Conservation (phyloP, 2,797 vertebrate genomes). For the Coendou prehensilis region DNA sequence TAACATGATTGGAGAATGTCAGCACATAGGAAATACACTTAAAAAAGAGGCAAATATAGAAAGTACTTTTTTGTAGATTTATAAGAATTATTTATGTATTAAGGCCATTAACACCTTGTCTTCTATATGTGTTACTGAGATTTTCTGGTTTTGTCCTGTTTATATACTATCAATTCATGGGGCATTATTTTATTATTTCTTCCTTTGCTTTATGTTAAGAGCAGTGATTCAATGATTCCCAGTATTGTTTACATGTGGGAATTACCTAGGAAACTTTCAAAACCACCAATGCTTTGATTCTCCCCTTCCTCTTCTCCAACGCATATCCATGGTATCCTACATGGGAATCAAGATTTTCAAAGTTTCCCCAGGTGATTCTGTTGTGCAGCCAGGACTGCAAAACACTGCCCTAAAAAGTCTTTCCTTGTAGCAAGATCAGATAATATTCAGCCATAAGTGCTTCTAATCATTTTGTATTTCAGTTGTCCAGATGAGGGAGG, state of each 20-base stretch:
- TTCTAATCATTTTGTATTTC: background rate
- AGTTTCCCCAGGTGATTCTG: background rate
- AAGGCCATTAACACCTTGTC: background rate
- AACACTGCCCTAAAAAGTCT: background rate
- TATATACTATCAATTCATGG: background rate
- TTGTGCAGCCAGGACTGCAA: background rate
- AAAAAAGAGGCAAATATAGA: background rate
- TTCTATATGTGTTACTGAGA: background rate
- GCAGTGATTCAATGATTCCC: background rate
- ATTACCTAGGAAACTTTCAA: background rate
- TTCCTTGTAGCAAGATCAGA: background rate
- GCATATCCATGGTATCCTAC: background rate
- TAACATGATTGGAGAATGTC: background rate
- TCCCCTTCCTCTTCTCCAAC: fast-evolving
- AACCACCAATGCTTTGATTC: background rate
- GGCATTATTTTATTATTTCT: background rate
- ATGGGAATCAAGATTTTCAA: background rate
- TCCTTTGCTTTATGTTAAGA: background rate
- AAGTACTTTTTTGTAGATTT: background rate
- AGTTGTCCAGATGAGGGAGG: background rate
- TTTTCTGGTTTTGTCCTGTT: background rate
- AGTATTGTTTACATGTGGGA: background rate
- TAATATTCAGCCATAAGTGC: background rate
- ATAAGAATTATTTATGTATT: background rate
- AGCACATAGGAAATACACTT: background rate